Base-by-base conservation (phyloP, 2,797 vertebrate species). In the Fundulus diaphanus region DNA sequence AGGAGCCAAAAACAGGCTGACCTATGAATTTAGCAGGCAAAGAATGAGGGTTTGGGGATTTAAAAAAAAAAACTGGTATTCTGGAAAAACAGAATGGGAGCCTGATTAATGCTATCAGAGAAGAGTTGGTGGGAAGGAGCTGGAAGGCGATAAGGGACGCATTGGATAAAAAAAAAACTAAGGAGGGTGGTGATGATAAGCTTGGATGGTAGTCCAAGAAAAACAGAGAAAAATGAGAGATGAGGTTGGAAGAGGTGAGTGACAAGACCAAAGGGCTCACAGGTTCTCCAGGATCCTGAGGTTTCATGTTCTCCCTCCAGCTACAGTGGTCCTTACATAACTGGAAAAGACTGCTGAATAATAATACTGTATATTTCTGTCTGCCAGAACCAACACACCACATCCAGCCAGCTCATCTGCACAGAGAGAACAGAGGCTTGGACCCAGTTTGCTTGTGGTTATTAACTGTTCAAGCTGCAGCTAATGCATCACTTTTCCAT, bases 281-380 rank as follows among this genome's bases (percentile, higher is more conserved):
- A 78, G 93, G 92, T 90, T 93, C 91, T 92, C 89, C 82, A n/a
- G 92, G 92, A 92, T 92, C 85, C 85, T 80, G 85, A 89, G 92
- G 92, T 88, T 92, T 88, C 74, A 49, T 85, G 66, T 89, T 82
- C 85, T 80, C 65, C 27, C 75, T 85, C 75, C 87, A 63, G 68
- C 85, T 91, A 78, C n/a, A 81, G 79, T 77, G 72, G 76, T 56
- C 82, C 76, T 93, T 91, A 89, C 88, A 83, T 89, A 93, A 90
- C 72, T 85, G 80, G 73, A 87, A 88, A 86, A 84, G 79, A 86
- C 82, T 77, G 85, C 83, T 79, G 89, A 91, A 87, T 76, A 74
- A 83, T 74, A 63, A 59, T 46, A 82, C 61, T 89, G 84, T 90
- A 76, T 89, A 84, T 84, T 37, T 68, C 37, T 18, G 44, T 63